These are phyloP conservation scores for Sebastes minor DNA, from an alignment of 2,797 vertebrate genomes.

Conservation along the genomic window DNA sequence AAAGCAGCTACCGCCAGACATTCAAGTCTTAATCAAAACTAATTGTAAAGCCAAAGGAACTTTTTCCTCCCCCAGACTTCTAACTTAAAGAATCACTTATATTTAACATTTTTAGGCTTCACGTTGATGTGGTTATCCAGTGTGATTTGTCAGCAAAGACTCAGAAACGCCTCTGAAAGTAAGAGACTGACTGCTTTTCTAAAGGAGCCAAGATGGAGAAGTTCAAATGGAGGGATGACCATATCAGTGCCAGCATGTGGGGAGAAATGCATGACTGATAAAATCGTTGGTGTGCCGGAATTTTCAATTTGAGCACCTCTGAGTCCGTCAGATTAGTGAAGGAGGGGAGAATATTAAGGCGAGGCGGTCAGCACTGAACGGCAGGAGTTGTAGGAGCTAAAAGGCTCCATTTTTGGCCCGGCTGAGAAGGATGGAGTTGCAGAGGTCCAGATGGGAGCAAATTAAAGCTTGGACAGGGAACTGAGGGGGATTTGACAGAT, in stretches of 20 bases:
- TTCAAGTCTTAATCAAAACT: conserved; percentile 18
- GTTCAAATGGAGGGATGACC: background rate
- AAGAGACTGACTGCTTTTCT: background rate
- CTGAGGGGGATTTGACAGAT: conserved; percentile 43
- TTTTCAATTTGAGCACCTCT: conserved; percentile 15
- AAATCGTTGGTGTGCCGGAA: conserved; percentile 15
- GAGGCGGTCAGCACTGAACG: conserved; percentile 3
- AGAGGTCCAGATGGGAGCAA: conserved; percentile 49
- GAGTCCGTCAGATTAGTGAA: conserved; percentile 47
- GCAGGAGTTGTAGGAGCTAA: conserved; percentile 41
- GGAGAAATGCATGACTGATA: conserved; percentile 19
- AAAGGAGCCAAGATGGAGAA: background rate
- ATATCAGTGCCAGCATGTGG: background rate
- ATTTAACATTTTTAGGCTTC: background rate
- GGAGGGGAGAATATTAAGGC: conserved; percentile 22
- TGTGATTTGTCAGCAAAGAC: background rate
- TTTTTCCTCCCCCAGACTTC: background rate
- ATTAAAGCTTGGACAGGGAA: conserved; percentile 49
- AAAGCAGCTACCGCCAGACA: conserved; percentile 7
- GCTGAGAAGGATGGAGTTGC: conserved; percentile 25
- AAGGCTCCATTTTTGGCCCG: conserved; percentile 32
- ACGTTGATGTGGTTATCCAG: background rate
- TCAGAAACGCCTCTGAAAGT: background rate
- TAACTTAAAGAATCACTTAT: background rate
- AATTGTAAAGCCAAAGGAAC: conserved; percentile 7